Evolutionary conservation across 2,113 vertebrate genomes (phyloP).

Genomic region (Apus apus): DNA sequence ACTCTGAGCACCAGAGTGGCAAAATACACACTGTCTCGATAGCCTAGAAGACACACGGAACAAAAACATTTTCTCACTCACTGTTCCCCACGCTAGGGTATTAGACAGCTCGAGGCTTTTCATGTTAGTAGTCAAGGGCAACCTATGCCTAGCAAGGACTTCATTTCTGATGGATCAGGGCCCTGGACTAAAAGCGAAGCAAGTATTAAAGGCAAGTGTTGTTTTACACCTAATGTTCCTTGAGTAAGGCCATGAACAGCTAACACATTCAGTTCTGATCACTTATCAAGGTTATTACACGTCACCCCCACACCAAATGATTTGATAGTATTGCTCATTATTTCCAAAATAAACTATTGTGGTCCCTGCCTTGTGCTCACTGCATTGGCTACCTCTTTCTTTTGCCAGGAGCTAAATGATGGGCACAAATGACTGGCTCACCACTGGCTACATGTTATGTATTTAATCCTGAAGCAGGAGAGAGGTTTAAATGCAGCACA

Average conservation of each 20-base stretch:
- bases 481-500: background rate
- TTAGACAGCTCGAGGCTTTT: background rate
- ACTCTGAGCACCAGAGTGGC: background rate
- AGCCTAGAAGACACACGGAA: background rate
- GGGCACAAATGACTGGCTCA: background rate
- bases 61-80: background rate
- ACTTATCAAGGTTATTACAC: background rate
- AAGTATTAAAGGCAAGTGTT: background rate
- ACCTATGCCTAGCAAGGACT: background rate
- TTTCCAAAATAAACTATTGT: background rate
- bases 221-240: background rate
- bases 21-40: background rate
- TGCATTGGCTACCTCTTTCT: background rate
- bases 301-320: background rate
- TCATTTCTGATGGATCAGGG: background rate
- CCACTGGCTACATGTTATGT: background rate
- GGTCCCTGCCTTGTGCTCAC: background rate
- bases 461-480: background rate
- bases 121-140: conserved; percentile 1
- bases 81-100: background rate
- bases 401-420: background rate
- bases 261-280: background rate
- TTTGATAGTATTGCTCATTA: background rate
- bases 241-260: background rate
- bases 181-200: background rate